Evolutionary conservation across 2,797 vertebrate species (phyloP), one percentile per base, ranked within the genome.

Genomic region (Anguilla megastoma): DNA sequence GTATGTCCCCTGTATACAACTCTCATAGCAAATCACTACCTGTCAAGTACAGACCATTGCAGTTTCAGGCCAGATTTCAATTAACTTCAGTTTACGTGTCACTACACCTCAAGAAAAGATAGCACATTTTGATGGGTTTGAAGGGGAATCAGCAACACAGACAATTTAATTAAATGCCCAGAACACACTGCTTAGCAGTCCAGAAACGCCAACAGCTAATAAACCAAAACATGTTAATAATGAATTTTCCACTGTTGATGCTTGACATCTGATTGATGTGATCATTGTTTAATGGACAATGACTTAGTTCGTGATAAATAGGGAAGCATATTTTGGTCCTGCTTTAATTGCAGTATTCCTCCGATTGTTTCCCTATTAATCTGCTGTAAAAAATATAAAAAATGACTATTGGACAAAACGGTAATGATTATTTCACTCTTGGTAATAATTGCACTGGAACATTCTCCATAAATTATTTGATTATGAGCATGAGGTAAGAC

Each of bases 61-160:
- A 36, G 82, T 89, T 91, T 90, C 74, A 87, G 85, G 54, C 54
- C 86, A 90, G 92, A 94, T 84, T 93, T 94, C 90, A 93, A 91
- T 95, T 93, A 92, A 87, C 89, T 92, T 92, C 85, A 85, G 92
- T 94, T 92, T 92, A 87, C 84, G 48, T 86, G 86, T 88, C 85
- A 12, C 48, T 89, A 90, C 87, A 30, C 86, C 50, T 66, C 88
- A 84, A 33, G 52, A 54, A 12, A 76, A 83, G 83, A 91, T 88
- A 90, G 90, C 71, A 30, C 54, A 71, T 33, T 45, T 21, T 30
- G 76, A 89, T 83, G 52, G 54, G 66, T 84, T 56, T 87, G 63
- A 30, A 24, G 36, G 27, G 60, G 10, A 80, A 52, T 80, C 50
- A 87, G 71, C 45, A 86, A 85, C 54, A 74, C 18, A 86, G 86